A percentile compares a stretch with the other conserved stretches of the same genome.
Conservation (phyloP, 2,888 invertebrate species). For the Meiosimyza decipiens region DNA sequence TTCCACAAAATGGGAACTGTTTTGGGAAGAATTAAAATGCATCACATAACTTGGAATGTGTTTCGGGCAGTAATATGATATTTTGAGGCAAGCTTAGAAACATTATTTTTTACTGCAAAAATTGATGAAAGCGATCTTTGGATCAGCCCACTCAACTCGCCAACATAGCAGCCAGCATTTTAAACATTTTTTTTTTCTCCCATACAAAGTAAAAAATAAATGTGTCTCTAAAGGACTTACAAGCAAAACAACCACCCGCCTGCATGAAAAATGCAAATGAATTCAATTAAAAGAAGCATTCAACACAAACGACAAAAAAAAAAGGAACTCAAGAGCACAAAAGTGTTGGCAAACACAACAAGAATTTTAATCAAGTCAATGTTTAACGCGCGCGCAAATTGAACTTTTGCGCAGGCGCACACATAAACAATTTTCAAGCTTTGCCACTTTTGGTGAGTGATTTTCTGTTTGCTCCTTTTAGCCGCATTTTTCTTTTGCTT, state of each 20-base stretch:
- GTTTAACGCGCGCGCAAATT: constrained; percentile 20
- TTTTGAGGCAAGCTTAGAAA: too few species aligned
- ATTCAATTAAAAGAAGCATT: constrained; percentile 60
- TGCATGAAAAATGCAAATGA: constrained; percentile 66
- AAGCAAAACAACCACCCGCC: constrained; percentile 49
- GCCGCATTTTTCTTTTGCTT: not conserved
- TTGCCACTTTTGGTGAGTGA: constrained; percentile 17
- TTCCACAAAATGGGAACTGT: too few species aligned
- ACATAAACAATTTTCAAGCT: constrained; percentile 28
- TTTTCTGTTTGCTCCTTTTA: not conserved
- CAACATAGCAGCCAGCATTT: not conserved
- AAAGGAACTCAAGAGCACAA: not conserved
- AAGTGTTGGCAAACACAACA: constrained; percentile 48
- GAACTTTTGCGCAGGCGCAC: constrained; percentile 33
- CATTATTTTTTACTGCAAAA: too few species aligned
- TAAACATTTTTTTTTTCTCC: not conserved
- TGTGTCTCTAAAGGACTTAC: too few species aligned
- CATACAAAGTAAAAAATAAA: too few species aligned
- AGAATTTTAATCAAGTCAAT: constrained; percentile 62
- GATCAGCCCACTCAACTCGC: too few species aligned
- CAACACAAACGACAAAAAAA: constrained; percentile 46
- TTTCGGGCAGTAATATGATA: too few species aligned
- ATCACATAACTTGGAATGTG: too few species aligned
- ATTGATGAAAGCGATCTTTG: not conserved
- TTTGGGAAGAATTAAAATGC: too few species aligned